These are phyloP conservation scores for Tyto alba DNA, from an alignment of 2,113 vertebrate genomes.

Conservation along the genomic window DNA sequence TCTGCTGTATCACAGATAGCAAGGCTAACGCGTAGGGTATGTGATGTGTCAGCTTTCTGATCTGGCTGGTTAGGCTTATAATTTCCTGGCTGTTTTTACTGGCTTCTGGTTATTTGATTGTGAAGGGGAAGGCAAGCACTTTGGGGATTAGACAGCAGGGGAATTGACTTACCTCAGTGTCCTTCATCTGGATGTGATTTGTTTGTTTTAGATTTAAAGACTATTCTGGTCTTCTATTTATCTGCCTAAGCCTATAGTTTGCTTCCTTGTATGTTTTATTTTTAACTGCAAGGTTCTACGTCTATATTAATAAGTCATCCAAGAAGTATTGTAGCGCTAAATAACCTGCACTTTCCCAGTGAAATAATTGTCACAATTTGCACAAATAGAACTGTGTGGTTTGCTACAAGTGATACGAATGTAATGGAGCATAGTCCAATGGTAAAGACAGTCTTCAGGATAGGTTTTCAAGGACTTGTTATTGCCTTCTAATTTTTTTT, in stretches of 20 bases:
- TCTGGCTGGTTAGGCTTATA: not conserved
- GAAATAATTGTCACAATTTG: not conserved
- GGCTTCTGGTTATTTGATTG: not conserved
- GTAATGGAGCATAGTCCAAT: not conserved
- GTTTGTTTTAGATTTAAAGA: not conserved
- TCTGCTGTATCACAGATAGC: not conserved
- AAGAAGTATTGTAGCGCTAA: not conserved
- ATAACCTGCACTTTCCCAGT: not conserved
- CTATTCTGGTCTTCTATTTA: not conserved
- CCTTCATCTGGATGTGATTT: not conserved
- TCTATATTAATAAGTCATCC: not conserved
- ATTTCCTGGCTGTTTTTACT: not conserved
- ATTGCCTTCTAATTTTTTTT: too few species aligned
- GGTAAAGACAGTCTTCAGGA: constrained; percentile 10
- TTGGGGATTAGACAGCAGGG: not conserved
- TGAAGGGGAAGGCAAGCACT: not conserved
- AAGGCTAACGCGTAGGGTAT: not conserved
- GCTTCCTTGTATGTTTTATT: not conserved
- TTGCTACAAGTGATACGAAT: not conserved
- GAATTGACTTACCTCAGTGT: not conserved
- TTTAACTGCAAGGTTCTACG: not conserved
- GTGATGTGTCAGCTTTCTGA: not conserved
- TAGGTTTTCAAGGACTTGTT: constrained; percentile 26
- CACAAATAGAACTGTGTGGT: not conserved
- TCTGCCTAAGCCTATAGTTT: not conserved